Evolutionary conservation across 2,797 vertebrate species (phyloP), one percentile per base, ranked within the genome.

Genomic region (Chloroceryle amazona): DNA sequence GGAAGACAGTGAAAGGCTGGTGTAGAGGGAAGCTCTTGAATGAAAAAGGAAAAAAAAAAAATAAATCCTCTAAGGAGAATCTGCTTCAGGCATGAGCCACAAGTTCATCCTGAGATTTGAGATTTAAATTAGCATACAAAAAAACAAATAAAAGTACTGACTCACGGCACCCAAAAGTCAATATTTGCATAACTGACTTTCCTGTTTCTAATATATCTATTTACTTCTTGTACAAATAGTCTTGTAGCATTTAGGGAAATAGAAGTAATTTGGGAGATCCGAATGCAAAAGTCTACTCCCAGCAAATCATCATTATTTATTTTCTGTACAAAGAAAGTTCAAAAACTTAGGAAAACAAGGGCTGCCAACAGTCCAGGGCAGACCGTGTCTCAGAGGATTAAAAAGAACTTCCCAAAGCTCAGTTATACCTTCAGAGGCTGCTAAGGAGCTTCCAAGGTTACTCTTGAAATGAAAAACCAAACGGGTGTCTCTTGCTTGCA

Each of bases 181-280:
- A 0, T 68, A 93, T 93, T 65, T 96, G 86, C 85, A 79, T 86
- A 95, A 81, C 46, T 75, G 33, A 81, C 80, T 86, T 96, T 37
- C 20, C 49, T 67, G 33, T 72, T 91, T 68, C 79, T 75, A 61
- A 88, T 46, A 4, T 21, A 86, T 49, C 73, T 58, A 68, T 63
- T 55, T 81, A 57, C 11, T 67, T 85, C 47, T 70, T 58, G 21
- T 58, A 90, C 26, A 74, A 92, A 86, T 13, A 88, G 26, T 5
- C 46, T 72, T 52, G 18, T 60, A 88, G 67, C 37, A 57, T 28
- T 22, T 58, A 68, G 41, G 35, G 54, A 90, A 90, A 65, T 1
- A 74, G 13, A 86, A 89, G 31, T 35, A 63, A 88, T 61, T 49
- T 65, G 42, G 37, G 37, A 89, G 13, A 80, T 31, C 23, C 5